phyloP scores from a whole-genome alignment of 2,888 invertebrate genomes.

The Lithophane socia region DNA sequence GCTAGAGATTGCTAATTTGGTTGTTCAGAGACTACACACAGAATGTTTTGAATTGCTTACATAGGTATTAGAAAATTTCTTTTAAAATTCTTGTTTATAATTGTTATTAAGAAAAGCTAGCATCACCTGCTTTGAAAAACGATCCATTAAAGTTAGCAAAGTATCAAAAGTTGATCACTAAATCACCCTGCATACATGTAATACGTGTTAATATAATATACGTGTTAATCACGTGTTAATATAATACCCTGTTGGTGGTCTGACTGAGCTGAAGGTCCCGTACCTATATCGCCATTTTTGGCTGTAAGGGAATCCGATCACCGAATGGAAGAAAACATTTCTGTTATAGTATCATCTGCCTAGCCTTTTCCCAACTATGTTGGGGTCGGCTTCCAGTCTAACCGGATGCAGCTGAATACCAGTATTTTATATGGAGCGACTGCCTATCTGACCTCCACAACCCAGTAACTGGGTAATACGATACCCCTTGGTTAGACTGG shows the following conservation, averaged over 20 bases:
- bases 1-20: constrained; percentile 16
- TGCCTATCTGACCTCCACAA: too few relatives aligned
- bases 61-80: neutral
- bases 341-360: neutral
- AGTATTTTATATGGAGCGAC: too few relatives aligned
- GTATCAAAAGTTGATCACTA: neutral
- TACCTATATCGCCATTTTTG: neutral
- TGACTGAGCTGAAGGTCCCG: neutral
- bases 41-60: neutral
- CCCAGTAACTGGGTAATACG: too few relatives aligned
- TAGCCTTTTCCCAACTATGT: too few relatives aligned
- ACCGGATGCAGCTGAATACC: too few relatives aligned
- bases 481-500: too few relatives aligned
- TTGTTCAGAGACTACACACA: neutral
- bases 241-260: neutral
- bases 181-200: constrained; percentile 1
- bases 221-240: constrained; percentile 22
- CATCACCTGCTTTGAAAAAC: neutral
- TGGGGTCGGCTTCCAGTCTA: too few relatives aligned
- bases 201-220: too few relatives aligned
- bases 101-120: neutral
- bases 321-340: neutral
- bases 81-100: neutral
- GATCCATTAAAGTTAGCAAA: neutral
- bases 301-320: neutral